phyloP scores from a whole-genome alignment of 2,797 vertebrate genomes.

The Alosa sapidissima region DNA sequence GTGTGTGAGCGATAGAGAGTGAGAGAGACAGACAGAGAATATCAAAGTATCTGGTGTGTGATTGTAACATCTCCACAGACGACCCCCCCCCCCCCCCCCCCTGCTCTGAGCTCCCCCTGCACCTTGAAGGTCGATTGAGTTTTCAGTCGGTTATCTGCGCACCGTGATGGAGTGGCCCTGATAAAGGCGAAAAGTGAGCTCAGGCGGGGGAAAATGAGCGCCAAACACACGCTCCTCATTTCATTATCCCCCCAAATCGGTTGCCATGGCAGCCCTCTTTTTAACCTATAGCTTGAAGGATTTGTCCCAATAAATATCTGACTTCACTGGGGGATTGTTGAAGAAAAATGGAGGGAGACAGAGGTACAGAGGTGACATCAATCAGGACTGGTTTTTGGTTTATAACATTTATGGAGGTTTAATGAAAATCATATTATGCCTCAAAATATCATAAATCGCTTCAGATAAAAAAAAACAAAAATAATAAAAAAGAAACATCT shows the following conservation, averaged over 20 bases:
- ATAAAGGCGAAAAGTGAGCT: slow-evolving; percentile 84
- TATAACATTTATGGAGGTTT: neutral
- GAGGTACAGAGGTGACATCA: neutral
- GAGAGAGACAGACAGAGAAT: slow-evolving; percentile 46
- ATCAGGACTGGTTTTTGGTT: neutral
- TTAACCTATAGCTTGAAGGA: slow-evolving; percentile 82
- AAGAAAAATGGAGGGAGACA: neutral
- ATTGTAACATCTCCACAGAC: slow-evolving; percentile 61
- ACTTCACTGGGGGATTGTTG: neutral
- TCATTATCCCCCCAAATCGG: slow-evolving; percentile 88
- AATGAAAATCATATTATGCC: neutral
- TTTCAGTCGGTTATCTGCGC: slow-evolving; percentile 87
- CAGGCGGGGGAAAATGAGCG: slow-evolving; percentile 80
- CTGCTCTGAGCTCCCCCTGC: slow-evolving; percentile 71
- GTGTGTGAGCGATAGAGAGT: neutral
- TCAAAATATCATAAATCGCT: neutral
- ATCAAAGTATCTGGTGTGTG: slow-evolving; percentile 57
- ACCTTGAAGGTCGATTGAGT: slow-evolving; percentile 89
- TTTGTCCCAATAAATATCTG: slow-evolving; percentile 68
- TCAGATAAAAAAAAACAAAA: neutral
- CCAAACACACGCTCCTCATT: slow-evolving; percentile 84
- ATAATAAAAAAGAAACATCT: neutral
- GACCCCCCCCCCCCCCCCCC: slow-evolving; percentile 52
- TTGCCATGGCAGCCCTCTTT: slow-evolving; percentile 85
- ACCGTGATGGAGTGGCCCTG: slow-evolving; percentile 89